Percentiles rank a stretch among this genome's conserved stretches.
phyloP scores from a whole-genome alignment of 2,888 invertebrate genomes.

The Timema cristinae region DNA sequence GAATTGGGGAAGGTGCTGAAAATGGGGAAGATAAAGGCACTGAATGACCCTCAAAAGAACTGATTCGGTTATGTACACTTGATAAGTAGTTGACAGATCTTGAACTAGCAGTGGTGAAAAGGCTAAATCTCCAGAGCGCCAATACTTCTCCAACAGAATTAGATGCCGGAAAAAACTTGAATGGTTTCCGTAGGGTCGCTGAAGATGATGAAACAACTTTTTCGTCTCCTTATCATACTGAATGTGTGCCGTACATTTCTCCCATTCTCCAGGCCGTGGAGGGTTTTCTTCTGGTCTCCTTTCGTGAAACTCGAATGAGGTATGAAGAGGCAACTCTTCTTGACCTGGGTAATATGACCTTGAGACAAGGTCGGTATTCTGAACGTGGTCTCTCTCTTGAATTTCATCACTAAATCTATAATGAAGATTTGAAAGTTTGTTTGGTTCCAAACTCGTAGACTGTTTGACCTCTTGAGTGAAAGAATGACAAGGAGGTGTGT shows the following conservation, averaged over 20 bases:
- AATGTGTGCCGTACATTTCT: conserved; percentile 70
- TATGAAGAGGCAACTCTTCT: conserved; percentile 73
- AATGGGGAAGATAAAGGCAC: not conserved
- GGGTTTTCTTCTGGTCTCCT: not conserved
- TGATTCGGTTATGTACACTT: conserved; percentile 71
- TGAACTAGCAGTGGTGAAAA: conserved; percentile 68
- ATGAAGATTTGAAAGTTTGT: not conserved
- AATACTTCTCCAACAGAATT: conserved; percentile 77
- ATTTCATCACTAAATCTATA: not conserved
- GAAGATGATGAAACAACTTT: conserved; percentile 73
- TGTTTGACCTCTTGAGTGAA: conserved; percentile 13
- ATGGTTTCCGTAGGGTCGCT: conserved; percentile 83
- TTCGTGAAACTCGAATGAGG: conserved; percentile 64
- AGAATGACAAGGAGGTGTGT: conserved; percentile 10
- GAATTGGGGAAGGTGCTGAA: conserved; percentile 21
- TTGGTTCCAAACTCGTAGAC: not conserved
- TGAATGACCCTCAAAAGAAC: conserved; percentile 61
- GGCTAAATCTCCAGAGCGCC: conserved; percentile 55
- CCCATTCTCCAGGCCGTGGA: conserved; percentile 58
- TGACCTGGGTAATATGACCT: conserved; percentile 66
- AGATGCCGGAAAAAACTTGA: conserved; percentile 80
- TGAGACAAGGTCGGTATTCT: conserved; percentile 36
- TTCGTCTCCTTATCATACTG: conserved; percentile 82
- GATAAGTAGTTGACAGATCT: conserved; percentile 75
- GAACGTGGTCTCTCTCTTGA: conserved; percentile 15